These are phyloP conservation scores for Scaeva pyrastri DNA, from an alignment of 2,888 invertebrate species.

Conservation along the genomic window DNA sequence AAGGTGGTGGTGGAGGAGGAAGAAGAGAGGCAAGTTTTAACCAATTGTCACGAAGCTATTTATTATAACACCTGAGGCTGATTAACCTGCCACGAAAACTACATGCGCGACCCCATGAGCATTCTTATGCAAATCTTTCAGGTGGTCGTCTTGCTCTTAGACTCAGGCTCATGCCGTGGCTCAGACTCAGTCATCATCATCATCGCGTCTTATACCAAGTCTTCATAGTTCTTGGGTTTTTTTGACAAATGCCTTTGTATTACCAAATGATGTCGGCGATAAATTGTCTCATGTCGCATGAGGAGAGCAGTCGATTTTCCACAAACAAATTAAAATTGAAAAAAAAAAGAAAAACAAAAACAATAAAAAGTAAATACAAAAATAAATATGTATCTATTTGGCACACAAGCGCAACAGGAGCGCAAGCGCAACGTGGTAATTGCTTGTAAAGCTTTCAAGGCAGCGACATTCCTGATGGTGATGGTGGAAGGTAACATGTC, in stretches of 20 bases:
- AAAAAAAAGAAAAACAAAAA: slow-evolving; percentile 3
- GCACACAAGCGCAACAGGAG: slow-evolving; percentile 50
- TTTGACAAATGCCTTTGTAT: slow-evolving; percentile 71
- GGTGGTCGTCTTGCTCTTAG: slow-evolving; percentile 66
- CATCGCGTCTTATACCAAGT: slow-evolving; percentile 5
- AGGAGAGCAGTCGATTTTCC: slow-evolving; percentile 35
- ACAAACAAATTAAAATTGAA: slow-evolving; percentile 30
- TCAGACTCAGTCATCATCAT: slow-evolving; percentile 44
- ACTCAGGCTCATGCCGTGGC: not conserved
- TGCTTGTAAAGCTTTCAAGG: slow-evolving; percentile 62
- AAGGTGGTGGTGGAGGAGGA: no score
- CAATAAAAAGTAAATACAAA: not conserved
- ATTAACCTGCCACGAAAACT: slow-evolving; percentile 70
- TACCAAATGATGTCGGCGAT: slow-evolving; percentile 69
- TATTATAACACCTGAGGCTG: slow-evolving; percentile 72
- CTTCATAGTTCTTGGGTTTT: slow-evolving; percentile 6
- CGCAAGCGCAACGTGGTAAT: slow-evolving; percentile 64
- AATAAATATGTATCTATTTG: slow-evolving; percentile 45
- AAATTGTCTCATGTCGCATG: slow-evolving; percentile 69
- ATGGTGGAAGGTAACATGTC: slow-evolving; percentile 56
- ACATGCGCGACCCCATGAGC: slow-evolving; percentile 48
- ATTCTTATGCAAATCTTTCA: slow-evolving; percentile 75
- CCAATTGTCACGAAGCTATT: slow-evolving; percentile 73
- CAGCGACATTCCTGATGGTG: slow-evolving; percentile 43
- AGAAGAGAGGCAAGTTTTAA: slow-evolving; percentile 36